Conservation (phyloP, 2,888 invertebrate species). For the Charanyca ferruginea region DNA sequence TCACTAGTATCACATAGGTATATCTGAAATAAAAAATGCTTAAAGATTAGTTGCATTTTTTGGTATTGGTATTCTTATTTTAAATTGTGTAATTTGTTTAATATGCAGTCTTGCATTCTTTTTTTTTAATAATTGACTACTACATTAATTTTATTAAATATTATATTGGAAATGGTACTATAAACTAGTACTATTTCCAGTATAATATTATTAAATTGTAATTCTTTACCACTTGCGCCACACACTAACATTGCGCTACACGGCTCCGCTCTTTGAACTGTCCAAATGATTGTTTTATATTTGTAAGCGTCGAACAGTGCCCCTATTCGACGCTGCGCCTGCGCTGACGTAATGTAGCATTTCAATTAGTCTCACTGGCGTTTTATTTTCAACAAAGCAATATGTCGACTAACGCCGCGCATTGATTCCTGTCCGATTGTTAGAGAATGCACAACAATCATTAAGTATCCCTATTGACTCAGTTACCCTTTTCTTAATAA, state of each 20-base stretch:
- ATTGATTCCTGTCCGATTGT: constrained; percentile 74
- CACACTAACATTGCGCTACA: constrained; percentile 79
- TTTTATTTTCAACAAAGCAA: constrained; percentile 84
- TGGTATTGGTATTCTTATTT: too few species aligned
- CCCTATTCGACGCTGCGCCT: constrained; percentile 75
- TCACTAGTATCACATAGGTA: too few species aligned
- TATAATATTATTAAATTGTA: neutral
- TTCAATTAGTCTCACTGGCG: constrained; percentile 85
- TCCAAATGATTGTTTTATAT: constrained; percentile 91
- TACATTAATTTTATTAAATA: too few species aligned
- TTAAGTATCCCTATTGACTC: constrained; percentile 57
- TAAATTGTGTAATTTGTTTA: too few species aligned
- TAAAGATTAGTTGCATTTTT: too few species aligned
- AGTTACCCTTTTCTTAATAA: constrained; percentile 64
- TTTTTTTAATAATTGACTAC: too few species aligned
- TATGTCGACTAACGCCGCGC: constrained; percentile 73
- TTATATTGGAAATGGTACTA: too few species aligned
- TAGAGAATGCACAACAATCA: constrained; percentile 68
- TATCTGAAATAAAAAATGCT: too few species aligned
- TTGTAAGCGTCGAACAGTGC: constrained; percentile 86
- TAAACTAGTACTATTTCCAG: neutral
- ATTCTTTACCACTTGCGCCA: constrained; percentile 61
- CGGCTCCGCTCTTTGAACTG: constrained; percentile 87
- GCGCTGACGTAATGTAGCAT: constrained; percentile 86
- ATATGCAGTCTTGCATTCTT: too few species aligned